These are phyloP conservation scores for Bellardia bayeri DNA, from an alignment of 2,888 invertebrate species.

Conservation along the genomic window DNA sequence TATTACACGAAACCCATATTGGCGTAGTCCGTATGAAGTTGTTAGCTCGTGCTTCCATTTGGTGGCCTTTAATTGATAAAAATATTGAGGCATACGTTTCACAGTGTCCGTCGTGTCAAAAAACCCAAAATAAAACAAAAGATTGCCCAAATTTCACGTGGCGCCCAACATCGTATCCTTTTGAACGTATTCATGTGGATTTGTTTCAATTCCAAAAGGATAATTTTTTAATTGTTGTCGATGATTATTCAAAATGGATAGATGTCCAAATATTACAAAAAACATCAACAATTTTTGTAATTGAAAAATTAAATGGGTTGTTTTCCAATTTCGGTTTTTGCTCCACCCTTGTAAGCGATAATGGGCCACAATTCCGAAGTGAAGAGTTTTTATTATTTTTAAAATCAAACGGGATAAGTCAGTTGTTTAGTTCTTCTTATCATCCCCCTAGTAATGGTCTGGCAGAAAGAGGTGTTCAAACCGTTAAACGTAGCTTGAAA, in stretches of 20 bases:
- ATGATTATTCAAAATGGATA: slow-evolving; percentile 45
- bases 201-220: slow-evolving; percentile 32
- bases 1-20: slow-evolving; percentile 34
- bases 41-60: slow-evolving; percentile 25
- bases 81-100: slow-evolving; percentile 18
- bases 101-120: slow-evolving; percentile 24
- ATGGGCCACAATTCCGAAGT: neutral
- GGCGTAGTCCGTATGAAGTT: slow-evolving; percentile 37
- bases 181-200: slow-evolving; percentile 33
- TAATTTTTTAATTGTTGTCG: slow-evolving; percentile 45
- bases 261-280: slow-evolving; percentile 24
- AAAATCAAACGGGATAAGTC: slow-evolving; percentile 38
- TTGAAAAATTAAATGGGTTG: slow-evolving; percentile 38
- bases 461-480: slow-evolving; percentile 54
- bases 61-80: slow-evolving; percentile 27
- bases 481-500: slow-evolving; percentile 37
- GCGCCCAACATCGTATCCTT: slow-evolving; percentile 14
- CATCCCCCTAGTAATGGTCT: slow-evolving; percentile 54
- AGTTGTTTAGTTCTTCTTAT: slow-evolving; percentile 44
- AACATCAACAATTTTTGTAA: slow-evolving; percentile 6
- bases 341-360: slow-evolving; percentile 6
- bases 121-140: slow-evolving; percentile 35
- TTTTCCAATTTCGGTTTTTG: slow-evolving; percentile 33
- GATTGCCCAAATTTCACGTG: slow-evolving; percentile 47
- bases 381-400: slow-evolving; percentile 26